phyloP scores from a whole-genome alignment of 2,888 invertebrate genomes.

The Seira ritae region DNA sequence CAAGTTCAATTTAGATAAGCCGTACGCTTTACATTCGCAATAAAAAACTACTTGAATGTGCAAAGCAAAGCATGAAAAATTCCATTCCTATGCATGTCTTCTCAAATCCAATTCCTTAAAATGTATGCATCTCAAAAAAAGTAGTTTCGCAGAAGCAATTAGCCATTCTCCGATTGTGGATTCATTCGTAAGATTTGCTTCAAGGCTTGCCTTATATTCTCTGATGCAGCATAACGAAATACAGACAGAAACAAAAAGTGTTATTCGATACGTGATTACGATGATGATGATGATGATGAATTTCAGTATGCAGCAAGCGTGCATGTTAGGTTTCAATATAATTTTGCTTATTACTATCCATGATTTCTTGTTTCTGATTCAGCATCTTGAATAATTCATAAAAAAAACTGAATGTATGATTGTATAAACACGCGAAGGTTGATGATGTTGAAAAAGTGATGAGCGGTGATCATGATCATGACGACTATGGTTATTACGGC shows the following conservation, averaged over 20 bases:
- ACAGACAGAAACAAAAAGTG: background rate
- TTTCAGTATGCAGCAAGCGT: background rate
- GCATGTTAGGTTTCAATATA: background rate
- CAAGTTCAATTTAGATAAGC: too few species aligned
- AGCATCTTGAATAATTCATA: constrained; percentile 1
- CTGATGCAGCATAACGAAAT: background rate
- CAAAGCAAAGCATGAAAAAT: too few species aligned
- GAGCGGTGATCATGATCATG: background rate
- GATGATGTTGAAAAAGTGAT: constrained; percentile 8
- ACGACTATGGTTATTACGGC: background rate
- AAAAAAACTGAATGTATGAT: constrained; percentile 11
- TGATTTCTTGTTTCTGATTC: background rate
- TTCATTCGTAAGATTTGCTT: background rate
- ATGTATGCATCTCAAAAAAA: too few species aligned
- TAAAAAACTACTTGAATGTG: too few species aligned
- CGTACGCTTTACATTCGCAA: too few species aligned
- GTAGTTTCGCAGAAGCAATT: too few species aligned
- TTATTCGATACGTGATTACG: constrained; percentile 1
- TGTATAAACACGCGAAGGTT: constrained; percentile 14
- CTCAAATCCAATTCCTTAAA: too few species aligned
- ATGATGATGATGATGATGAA: background rate
- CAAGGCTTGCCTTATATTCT: background rate
- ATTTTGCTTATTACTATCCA: background rate
- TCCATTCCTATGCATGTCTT: too few species aligned
- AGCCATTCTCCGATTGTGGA: too few species aligned